phyloP scores from a whole-genome alignment of 2,797 vertebrate genomes.

The Podarcis lilfordi region DNA sequence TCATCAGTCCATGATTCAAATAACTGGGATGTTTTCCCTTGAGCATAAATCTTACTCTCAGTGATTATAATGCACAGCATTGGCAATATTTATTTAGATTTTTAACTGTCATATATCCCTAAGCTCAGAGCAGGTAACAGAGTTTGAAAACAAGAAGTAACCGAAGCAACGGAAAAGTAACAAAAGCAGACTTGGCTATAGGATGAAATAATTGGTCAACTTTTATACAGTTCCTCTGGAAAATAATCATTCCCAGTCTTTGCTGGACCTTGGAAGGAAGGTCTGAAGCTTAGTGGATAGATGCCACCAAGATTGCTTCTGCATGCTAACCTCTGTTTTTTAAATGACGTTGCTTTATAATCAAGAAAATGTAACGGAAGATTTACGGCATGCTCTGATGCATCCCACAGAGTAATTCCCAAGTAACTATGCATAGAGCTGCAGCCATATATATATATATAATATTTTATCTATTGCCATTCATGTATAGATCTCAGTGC shows the following conservation, averaged over 20 bases:
- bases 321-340: background rate
- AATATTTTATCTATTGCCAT: too few species aligned
- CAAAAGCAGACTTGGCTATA: background rate
- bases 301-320: background rate
- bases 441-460: too few species aligned
- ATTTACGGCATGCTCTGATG: background rate
- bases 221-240: background rate
- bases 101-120: slow-evolving; percentile 10
- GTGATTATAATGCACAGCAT: slow-evolving; percentile 14
- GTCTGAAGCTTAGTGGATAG: background rate
- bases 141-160: slow-evolving; percentile 3
- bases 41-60: slow-evolving; percentile 12
- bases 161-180: background rate
- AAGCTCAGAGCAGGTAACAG: slow-evolving; percentile 13
- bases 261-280: background rate
- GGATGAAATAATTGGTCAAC: background rate
- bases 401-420: background rate
- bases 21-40: slow-evolving; percentile 10
- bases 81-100: slow-evolving; percentile 29
- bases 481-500: too few species aligned
- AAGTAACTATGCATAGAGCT: background rate
- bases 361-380: background rate
- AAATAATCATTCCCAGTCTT: background rate
- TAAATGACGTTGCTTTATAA: background rate
- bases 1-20: slow-evolving; percentile 39